These are phyloP conservation scores for Dolichotis patagonum DNA, from an alignment of 2,113 vertebrate genomes.

Conservation along the genomic window DNA sequence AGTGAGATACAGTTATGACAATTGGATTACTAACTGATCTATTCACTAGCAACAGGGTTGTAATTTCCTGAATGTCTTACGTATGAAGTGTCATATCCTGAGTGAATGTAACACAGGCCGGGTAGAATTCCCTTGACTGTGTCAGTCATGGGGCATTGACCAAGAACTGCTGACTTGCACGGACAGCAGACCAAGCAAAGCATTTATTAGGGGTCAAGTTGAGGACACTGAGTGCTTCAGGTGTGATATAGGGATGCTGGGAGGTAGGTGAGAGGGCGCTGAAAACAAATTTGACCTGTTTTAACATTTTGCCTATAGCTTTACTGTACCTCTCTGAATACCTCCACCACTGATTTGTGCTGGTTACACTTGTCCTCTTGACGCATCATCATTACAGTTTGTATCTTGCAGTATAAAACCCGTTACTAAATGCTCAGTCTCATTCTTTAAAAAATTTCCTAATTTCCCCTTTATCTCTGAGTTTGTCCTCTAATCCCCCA, in stretches of 20 bases:
- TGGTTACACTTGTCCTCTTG: slow-evolving; percentile 63
- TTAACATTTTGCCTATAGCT: slow-evolving; percentile 48
- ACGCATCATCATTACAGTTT: not conserved
- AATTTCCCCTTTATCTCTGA: not conserved
- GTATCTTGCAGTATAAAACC: not conserved
- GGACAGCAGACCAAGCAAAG: not conserved
- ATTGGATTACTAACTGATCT: not conserved
- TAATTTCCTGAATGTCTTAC: not conserved
- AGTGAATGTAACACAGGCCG: not conserved
- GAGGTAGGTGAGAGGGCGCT: slow-evolving; percentile 48
- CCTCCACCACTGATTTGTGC: not conserved
- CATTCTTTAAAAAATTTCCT: not conserved
- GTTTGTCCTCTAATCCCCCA: not conserved
- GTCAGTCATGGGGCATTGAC: not conserved
- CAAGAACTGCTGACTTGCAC: not conserved
- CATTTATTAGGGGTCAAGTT: not conserved
- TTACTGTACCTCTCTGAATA: slow-evolving; percentile 23
- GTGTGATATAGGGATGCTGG: slow-evolving; percentile 17
- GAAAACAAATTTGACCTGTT: slow-evolving; percentile 31
- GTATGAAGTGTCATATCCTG: not conserved
- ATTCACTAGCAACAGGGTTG: not conserved
- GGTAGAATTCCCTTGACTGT: not conserved
- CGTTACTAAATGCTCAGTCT: not conserved
- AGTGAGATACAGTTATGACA: not conserved
- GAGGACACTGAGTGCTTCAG: not conserved